Percentiles rank a stretch among this genome's conserved stretches.
Evolutionary conservation across 2,113 vertebrate genomes (phyloP).

Genomic region (Barbus barbus): DNA sequence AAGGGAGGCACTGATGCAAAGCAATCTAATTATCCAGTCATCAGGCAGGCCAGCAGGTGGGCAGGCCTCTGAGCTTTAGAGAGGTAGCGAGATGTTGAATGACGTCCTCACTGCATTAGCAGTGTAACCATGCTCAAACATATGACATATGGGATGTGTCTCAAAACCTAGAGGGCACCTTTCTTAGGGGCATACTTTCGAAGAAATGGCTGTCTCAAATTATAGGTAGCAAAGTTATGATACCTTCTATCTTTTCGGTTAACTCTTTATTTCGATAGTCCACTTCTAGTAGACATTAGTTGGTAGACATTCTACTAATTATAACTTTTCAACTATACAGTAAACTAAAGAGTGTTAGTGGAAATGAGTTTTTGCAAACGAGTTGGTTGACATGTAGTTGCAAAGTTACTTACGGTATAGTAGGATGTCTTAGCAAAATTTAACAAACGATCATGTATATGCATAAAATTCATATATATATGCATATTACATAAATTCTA

Average conservation of each 20-base stretch:
- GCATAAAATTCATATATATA: neutral
- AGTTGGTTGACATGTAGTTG: no score
- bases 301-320: no score
- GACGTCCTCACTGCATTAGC: neutral
- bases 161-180: neutral
- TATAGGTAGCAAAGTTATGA: neutral
- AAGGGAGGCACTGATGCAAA: conserved; percentile 26
- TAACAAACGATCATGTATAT: no score
- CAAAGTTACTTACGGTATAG: no score
- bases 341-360: no score
- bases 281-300: no score
- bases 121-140: neutral
- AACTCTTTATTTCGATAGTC: no score
- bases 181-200: neutral
- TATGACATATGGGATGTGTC: neutral
- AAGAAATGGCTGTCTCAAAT: neutral
- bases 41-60: conserved; percentile 19
- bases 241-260: neutral
- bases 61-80: conserved; percentile 10
- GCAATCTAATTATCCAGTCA: conserved; percentile 30
- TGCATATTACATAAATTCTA: neutral
- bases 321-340: no score
- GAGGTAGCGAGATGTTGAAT: conserved; percentile 14
- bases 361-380: no score
- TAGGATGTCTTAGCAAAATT: no score